A percentile compares a stretch with the other conserved stretches of the same genome.
Evolutionary conservation across 2,797 vertebrate genomes (phyloP).

Genomic region (Thunnus albacares): DNA sequence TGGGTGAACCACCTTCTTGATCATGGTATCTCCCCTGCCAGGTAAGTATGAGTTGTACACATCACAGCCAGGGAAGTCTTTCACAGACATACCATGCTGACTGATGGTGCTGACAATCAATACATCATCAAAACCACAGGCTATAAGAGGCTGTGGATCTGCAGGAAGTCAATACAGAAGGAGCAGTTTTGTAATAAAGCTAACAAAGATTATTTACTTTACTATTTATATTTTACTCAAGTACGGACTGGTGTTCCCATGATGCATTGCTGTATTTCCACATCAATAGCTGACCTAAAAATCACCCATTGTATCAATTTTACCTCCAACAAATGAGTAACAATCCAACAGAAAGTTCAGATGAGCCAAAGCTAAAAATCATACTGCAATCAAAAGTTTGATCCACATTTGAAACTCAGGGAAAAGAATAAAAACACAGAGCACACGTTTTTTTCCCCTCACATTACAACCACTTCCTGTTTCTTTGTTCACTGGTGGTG

Average conservation of each 20-base stretch:
- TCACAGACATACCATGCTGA: neutral
- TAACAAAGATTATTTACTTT: neutral
- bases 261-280: neutral
- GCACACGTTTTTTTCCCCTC: neutral
- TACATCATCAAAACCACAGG: neutral
- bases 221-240: neutral
- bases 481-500: neutral
- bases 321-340: neutral
- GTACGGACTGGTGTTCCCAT: neutral
- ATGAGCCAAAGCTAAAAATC: neutral
- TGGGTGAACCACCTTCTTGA: conserved; percentile 9
- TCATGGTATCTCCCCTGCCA: conserved; percentile 33
- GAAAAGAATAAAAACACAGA: neutral
- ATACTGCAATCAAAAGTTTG: neutral
- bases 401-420: neutral
- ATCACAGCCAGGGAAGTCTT: neutral
- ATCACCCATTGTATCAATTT: neutral
- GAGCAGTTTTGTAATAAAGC: neutral
- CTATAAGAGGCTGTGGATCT: neutral
- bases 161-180: neutral
- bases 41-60: conserved; percentile 32
- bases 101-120: neutral
- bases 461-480: neutral
- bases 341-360: neutral
- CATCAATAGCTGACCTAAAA: neutral